Evolutionary conservation across 2,888 invertebrate genomes (phyloP), one percentile per base, ranked within the genome.

Genomic region (Itoplectis maculator): DNA sequence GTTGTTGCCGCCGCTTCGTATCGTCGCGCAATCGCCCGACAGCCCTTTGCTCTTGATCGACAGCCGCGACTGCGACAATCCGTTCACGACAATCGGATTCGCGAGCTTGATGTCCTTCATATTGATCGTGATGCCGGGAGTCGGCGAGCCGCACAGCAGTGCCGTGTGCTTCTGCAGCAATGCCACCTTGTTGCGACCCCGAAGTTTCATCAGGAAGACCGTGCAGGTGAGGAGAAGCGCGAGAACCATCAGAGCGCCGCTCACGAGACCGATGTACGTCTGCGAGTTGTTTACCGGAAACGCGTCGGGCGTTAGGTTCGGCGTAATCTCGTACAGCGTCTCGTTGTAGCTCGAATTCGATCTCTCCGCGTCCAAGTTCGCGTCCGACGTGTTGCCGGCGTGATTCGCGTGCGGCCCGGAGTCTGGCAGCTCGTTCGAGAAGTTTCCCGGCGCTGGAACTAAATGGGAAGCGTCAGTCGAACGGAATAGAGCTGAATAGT

Each of bases 241-340:
- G 63, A 96, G 93, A 89, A 96, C 95, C 2, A 95, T 96, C 82
- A 96, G 90, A 0, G 95, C 95, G 0, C 95, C 95, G 47, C 96
- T 96, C 18, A 96, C 94, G 1, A 96, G 85, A 15, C 92, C 92
- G 66, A 92, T 91, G 84, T 92, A 93, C 0, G 94, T 94, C 47
- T 94, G 93, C 9, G 95, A 94, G 85, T 94, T 95, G 93, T 91
- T 95, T 87, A 94, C 95, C 85, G 92, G 95, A 93, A 91, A 95
- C 87, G 92, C 95, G 89, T 91, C 96, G 91, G 92, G 94, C 1
- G 95, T 93, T 0, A 95, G 86, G 49, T 81, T 89, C 0, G 87
- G 84, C 59, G 88, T 89, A 5, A 85, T 79, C 70, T 90, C 88
- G 74, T 88, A 88, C 23, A 88, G 79, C 5, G 91, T 92, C 56